Percentiles rank a stretch among this genome's conserved stretches.
phyloP scores from a whole-genome alignment of 2,113 vertebrate species.

The Halcyon malimbica region DNA sequence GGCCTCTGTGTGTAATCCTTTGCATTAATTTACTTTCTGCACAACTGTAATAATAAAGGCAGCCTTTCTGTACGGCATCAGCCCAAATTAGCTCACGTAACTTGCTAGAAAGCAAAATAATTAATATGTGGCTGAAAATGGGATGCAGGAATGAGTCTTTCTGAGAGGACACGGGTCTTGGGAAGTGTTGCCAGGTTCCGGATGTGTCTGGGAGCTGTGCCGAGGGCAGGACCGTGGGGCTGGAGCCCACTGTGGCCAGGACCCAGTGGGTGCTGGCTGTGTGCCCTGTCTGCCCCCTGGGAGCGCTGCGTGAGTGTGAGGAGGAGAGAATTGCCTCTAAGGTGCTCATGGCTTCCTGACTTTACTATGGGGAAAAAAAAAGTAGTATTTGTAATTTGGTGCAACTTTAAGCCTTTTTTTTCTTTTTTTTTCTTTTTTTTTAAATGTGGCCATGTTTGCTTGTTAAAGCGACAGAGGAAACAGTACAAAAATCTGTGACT shows the following conservation, averaged over 20 bases:
- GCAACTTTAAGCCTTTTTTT: background rate
- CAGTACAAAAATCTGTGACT: background rate
- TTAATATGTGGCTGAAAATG: constrained; percentile 8
- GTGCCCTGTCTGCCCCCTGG: background rate
- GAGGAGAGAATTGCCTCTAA: background rate
- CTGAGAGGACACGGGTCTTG: background rate
- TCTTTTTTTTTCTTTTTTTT: too few relatives aligned
- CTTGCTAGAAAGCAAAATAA: constrained; percentile 55
- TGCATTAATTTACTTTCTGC: constrained; percentile 75
- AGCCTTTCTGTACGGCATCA: background rate
- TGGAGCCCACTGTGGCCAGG: background rate
- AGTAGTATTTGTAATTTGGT: background rate
- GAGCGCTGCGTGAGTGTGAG: accelerated
- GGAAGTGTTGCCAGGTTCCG: accelerated
- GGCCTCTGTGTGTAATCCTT: constrained; percentile 71
- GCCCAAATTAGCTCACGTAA: constrained; percentile 28
- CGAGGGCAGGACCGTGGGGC: background rate
- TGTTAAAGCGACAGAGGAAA: background rate
- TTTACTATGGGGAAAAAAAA: background rate
- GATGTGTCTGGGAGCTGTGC: background rate
- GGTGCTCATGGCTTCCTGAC: background rate
- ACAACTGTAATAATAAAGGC: constrained; percentile 64
- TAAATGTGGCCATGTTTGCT: background rate
- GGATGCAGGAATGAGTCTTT: background rate
- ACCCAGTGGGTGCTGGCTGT: background rate